Conservation (phyloP, 2,888 invertebrate genomes). For the Suillia variegata region DNA sequence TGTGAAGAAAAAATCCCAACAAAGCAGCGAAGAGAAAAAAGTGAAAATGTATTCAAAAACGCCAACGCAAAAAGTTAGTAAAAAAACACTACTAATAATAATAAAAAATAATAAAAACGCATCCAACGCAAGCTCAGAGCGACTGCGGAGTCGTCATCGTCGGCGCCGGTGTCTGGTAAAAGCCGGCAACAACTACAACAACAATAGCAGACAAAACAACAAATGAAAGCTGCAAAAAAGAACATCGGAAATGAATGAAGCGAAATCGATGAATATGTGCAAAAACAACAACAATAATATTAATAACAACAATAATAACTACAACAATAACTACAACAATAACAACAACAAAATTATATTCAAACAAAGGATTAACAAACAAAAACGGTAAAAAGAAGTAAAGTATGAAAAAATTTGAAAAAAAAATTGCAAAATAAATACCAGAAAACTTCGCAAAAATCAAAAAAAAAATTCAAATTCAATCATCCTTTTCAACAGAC, state of each 20-base stretch:
- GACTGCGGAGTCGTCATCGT: background rate
- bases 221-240: background rate
- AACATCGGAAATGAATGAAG: background rate
- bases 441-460: too few species aligned
- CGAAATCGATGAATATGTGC: background rate
- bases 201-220: background rate
- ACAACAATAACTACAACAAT: too few species aligned
- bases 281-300: too few species aligned
- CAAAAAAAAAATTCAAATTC: too few species aligned
- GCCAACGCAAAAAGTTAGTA: background rate
- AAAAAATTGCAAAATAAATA: slow-evolving; percentile 4
- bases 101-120: too few species aligned
- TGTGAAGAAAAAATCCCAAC: background rate
- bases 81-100: background rate
- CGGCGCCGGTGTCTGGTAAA: background rate
- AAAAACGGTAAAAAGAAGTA: background rate
- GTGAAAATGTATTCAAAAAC: slow-evolving; percentile 7
- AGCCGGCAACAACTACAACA: background rate
- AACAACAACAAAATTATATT: slow-evolving; percentile 13
- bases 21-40: background rate
- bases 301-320: too few species aligned
- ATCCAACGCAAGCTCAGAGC: slow-evolving; percentile 23
- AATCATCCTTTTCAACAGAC: too few species aligned
- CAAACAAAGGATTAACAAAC: slow-evolving; percentile 18
- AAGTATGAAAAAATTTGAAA: background rate